Conservation (phyloP, 2,888 invertebrate species). For the Zaprionus bogoriensis region DNA sequence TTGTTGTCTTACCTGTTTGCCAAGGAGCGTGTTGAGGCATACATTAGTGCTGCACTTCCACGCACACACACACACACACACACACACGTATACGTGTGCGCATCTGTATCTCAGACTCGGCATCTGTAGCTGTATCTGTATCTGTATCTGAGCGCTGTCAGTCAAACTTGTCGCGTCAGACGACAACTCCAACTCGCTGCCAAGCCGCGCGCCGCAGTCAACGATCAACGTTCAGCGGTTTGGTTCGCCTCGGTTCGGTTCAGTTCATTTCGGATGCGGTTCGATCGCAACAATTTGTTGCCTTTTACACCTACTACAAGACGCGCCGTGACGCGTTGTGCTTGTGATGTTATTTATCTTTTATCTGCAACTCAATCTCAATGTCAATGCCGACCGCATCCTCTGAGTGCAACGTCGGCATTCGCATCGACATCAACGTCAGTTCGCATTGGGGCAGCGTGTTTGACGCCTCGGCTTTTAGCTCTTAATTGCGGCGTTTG, state of each 20-base stretch:
- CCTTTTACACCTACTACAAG: slow-evolving; percentile 35
- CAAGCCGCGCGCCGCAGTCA: slow-evolving; percentile 53
- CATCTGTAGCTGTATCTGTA: slow-evolving; percentile 28
- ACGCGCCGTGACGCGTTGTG: not conserved
- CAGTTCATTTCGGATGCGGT: slow-evolving; percentile 5
- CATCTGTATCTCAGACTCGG: slow-evolving; percentile 12
- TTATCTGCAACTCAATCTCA: slow-evolving; percentile 57
- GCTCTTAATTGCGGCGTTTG: slow-evolving; percentile 66
- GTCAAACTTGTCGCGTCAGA: slow-evolving; percentile 52
- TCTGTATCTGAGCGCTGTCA: slow-evolving; percentile 36
- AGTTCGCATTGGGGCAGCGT: slow-evolving; percentile 14
- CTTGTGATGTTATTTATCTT: slow-evolving; percentile 57
- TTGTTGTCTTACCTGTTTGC: slow-evolving; percentile 70
- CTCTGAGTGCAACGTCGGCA: slow-evolving; percentile 47
- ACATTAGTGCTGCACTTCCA: slow-evolving; percentile 54
- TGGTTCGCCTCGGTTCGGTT: slow-evolving; percentile 22
- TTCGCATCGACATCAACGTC: slow-evolving; percentile 46
- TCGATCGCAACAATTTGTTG: slow-evolving; percentile 23
- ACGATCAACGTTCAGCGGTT: slow-evolving; percentile 17
- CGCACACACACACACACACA: slow-evolving; percentile 29
- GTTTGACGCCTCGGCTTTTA: slow-evolving; percentile 57
- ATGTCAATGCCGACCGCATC: slow-evolving; percentile 65
- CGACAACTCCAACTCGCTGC: no score
- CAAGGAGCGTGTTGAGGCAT: slow-evolving; percentile 70
- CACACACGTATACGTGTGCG: slow-evolving; percentile 18